Evolutionary conservation across 2,113 vertebrate species (phyloP), one percentile per base, ranked within the genome.

Genomic region (Prunella fulvescens): DNA sequence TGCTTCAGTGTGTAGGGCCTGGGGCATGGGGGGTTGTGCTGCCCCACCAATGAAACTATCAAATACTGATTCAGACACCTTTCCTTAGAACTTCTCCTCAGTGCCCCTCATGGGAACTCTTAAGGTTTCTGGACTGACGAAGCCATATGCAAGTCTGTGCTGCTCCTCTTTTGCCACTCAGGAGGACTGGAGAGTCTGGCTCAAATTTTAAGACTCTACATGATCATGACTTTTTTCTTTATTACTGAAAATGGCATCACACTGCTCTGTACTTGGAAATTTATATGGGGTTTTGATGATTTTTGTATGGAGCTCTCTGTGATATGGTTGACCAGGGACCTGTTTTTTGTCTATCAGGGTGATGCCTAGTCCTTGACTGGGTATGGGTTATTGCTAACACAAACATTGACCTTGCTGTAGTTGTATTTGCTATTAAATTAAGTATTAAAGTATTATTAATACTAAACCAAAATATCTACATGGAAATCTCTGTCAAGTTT

Each of bases 141-240:
- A 90, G 10, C 14, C 1, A 0, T 53, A 58, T 0, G 0, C 22
- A 87, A 1, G 33, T 67, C 53, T 28, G 11, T 61, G 64, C n/a
- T 86, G 16, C 25, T 58, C 35, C 19, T 58, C 40, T 2, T 67
- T 44, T 44, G 2, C 7, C 40, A 17, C 8, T 37, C 5, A 17
- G 47, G 6, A n/a, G 3, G 6, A 33, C 50, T 76, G 45, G 10
- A 45, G 31, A 72, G 12, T 61, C 73, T 80, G 25, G 25, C 14
- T 33, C 19, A 57, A 23, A 70, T 61, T 78, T 90, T 83, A 65
- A 50, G 35, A 28, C 12, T 66, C 10, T 24, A 54, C 62, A 24
- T 33, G 7, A 39, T 65, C 26, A 48, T 33, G 50, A 86, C 4
- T 11, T 44, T 78, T 39, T 53, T 17, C 22, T 25, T 86, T 24